phyloP scores from a whole-genome alignment of 2,888 invertebrate genomes.

The Brachynemurus nebulosus region DNA sequence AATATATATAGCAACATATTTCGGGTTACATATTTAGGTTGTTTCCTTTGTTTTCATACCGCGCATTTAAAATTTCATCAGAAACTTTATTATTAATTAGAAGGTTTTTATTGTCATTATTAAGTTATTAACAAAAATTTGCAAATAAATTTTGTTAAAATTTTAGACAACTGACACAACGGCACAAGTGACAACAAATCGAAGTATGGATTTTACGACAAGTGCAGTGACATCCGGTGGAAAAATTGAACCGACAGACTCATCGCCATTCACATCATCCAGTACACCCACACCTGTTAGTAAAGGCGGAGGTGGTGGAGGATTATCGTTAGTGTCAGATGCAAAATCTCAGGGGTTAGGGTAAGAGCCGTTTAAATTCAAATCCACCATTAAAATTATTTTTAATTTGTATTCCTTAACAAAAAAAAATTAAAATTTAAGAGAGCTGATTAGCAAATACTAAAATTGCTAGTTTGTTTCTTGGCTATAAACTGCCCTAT shows the following conservation, averaged over 20 bases:
- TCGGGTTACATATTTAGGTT: too few relatives aligned
- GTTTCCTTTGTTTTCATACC: too few relatives aligned
- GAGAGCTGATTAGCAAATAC: too few relatives aligned
- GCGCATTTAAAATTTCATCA: too few relatives aligned
- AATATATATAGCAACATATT: too few relatives aligned
- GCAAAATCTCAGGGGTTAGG: slow-evolving; percentile 4
- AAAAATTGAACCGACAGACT: slow-evolving; percentile 28
- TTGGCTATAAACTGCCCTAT: too few relatives aligned
- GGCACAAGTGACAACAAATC: slow-evolving; percentile 35
- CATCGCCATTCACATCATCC: slow-evolving; percentile 33
- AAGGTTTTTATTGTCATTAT: neutral
- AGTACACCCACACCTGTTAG: slow-evolving; percentile 32
- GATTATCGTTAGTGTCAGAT: slow-evolving; percentile 5
- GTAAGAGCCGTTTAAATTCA: too few relatives aligned
- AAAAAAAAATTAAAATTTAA: too few relatives aligned
- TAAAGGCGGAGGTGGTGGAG: slow-evolving; percentile 27
- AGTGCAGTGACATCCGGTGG: slow-evolving; percentile 27
- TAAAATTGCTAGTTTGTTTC: too few relatives aligned
- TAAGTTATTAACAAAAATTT: neutral
- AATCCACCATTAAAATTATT: too few relatives aligned
- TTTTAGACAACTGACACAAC: slow-evolving; percentile 44
- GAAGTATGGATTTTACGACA: slow-evolving; percentile 29
- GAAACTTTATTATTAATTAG: too few relatives aligned
- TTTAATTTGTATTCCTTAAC: too few relatives aligned
- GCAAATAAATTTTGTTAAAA: slow-evolving; percentile 10